Evolutionary conservation across 2,888 invertebrate genomes (phyloP).

Genomic region (Malachius bipustulatus): DNA sequence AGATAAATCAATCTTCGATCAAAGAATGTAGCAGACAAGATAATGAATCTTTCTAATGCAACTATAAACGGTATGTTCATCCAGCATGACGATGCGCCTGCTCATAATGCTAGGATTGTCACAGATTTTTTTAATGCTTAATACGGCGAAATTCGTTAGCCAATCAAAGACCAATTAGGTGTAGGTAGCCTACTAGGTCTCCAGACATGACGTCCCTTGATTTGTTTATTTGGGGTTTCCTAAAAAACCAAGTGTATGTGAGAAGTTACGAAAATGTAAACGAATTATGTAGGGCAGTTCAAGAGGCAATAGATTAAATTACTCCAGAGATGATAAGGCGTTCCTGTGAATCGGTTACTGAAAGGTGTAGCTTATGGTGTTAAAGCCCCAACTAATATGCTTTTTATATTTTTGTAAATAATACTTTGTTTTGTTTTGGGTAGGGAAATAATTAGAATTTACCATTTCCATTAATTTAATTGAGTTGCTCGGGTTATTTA

Average conservation of each 20-base stretch:
- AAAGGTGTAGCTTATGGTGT: too few species aligned
- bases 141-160: not conserved
- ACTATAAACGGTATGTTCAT: conserved; percentile 1
- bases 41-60: not conserved
- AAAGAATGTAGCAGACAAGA: too few species aligned
- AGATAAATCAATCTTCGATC: not conserved
- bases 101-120: conserved; percentile 3
- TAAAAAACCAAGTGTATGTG: conserved; percentile 3
- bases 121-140: conserved; percentile 1
- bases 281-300: not conserved
- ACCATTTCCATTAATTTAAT: too few species aligned
- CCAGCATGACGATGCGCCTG: conserved; percentile 1
- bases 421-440: too few species aligned
- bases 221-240: not conserved
- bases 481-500: too few species aligned
- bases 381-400: too few species aligned
- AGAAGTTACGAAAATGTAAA: not conserved
- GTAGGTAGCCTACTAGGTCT: too few species aligned
- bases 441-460: too few species aligned
- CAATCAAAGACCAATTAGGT: not conserved
- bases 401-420: too few species aligned
- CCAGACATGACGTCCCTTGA: conserved; percentile 1
- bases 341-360: conserved; percentile 3
- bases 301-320: not conserved
- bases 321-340: conserved; percentile 2